These are phyloP conservation scores for Saguinus midas DNA, from an alignment of 2,113 vertebrate genomes.

Conservation along the genomic window DNA sequence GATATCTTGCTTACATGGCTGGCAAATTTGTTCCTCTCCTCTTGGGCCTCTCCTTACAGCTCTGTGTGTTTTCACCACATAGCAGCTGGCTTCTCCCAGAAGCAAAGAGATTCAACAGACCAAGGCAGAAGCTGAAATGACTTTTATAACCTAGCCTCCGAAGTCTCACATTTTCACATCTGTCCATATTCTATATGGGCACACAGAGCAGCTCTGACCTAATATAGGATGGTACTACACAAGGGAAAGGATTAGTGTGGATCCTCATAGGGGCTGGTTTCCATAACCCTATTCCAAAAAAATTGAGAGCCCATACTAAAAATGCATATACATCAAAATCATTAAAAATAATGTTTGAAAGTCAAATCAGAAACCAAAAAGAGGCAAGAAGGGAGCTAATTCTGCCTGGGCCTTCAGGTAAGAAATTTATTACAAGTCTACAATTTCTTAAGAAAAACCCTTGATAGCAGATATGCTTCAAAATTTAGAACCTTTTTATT, in stretches of 20 bases:
- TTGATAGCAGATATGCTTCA: neutral
- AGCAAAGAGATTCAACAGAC: neutral
- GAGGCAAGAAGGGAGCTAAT: slow-evolving; percentile 15
- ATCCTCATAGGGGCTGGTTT: neutral
- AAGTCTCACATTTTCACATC: neutral
- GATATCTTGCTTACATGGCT: neutral
- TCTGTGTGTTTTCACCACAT: neutral
- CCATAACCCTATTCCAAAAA: neutral
- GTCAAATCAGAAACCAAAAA: slow-evolving; percentile 39
- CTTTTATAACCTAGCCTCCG: neutral
- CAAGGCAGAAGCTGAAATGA: neutral
- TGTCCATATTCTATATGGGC: neutral
- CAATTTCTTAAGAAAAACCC: neutral
- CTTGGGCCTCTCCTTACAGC: neutral
- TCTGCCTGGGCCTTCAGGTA: neutral
- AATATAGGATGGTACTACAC: neutral
- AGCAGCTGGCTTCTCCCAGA: neutral
- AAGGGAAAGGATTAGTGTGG: neutral
- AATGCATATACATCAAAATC: neutral
- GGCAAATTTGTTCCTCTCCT: neutral
- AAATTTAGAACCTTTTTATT: neutral
- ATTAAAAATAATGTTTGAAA: slow-evolving; percentile 25
- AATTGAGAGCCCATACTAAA: slow-evolving; percentile 16
- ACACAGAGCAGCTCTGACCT: neutral
- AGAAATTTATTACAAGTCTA: slow-evolving; percentile 33